phyloP scores from a whole-genome alignment of 2,113 vertebrate genomes.

The Thryonomys swinderianus region DNA sequence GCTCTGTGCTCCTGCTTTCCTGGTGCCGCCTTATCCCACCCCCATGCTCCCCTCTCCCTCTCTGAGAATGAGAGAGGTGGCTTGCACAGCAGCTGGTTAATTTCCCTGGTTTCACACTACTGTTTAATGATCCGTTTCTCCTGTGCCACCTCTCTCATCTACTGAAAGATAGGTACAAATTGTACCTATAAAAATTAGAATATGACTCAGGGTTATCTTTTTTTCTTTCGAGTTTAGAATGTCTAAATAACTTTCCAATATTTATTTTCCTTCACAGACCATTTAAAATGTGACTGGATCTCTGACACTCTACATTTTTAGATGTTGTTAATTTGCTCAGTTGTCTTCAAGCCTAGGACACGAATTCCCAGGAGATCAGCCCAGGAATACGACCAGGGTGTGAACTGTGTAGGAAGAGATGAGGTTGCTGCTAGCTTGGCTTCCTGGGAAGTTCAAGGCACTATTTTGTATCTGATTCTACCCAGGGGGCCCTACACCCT shows the following conservation, averaged over 20 bases:
- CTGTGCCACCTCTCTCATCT: slow-evolving; percentile 92
- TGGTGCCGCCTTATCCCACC: slow-evolving; percentile 68
- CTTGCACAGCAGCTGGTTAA: slow-evolving; percentile 92
- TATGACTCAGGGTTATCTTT: slow-evolving; percentile 88
- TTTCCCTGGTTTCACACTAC: slow-evolving; percentile 92
- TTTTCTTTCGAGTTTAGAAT: slow-evolving; percentile 81
- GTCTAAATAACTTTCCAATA: slow-evolving; percentile 80
- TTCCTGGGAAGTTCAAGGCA: slow-evolving; percentile 64
- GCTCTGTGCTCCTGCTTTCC: slow-evolving; percentile 77
- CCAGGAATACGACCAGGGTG: slow-evolving; percentile 74
- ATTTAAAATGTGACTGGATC: slow-evolving; percentile 49
- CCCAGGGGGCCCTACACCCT: background rate
- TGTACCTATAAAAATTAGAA: slow-evolving; percentile 91
- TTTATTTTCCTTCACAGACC: slow-evolving; percentile 75
- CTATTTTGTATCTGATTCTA: slow-evolving; percentile 57
- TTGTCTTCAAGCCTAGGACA: slow-evolving; percentile 84
- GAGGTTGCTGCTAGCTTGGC: slow-evolving; percentile 70
- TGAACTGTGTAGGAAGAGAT: slow-evolving; percentile 79
- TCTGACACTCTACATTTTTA: background rate
- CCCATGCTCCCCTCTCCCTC: slow-evolving; percentile 76
- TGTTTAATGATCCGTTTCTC: slow-evolving; percentile 92
- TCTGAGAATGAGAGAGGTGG: slow-evolving; percentile 88
- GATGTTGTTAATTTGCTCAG: slow-evolving; percentile 67
- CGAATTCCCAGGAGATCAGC: slow-evolving; percentile 81
- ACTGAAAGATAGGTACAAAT: slow-evolving; percentile 92